Conservation (phyloP, 2,888 invertebrate species). For the Noctua comes region DNA sequence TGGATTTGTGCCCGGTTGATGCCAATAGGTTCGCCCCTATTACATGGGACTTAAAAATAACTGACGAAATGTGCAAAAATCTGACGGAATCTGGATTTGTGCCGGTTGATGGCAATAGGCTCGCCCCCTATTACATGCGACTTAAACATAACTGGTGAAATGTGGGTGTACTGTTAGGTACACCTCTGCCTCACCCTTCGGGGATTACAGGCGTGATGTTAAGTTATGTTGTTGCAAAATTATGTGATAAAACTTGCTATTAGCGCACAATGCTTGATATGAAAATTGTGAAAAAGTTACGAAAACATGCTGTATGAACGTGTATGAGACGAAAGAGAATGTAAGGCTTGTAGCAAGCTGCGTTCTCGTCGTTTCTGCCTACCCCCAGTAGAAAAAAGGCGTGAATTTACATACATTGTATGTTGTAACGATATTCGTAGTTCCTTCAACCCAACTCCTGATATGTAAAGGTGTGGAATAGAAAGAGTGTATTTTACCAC, state of each 20-base stretch:
- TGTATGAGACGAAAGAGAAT: background rate
- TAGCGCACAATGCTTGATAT: no score
- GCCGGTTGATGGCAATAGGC: background rate
- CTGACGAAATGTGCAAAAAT: background rate
- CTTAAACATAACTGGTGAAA: background rate
- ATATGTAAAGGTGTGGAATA: background rate
- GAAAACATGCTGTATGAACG: background rate
- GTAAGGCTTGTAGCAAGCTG: background rate
- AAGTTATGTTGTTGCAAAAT: background rate
- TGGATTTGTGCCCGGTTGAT: no score
- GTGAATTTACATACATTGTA: background rate
- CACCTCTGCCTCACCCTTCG: background rate
- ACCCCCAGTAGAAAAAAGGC: background rate
- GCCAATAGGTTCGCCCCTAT: no score
- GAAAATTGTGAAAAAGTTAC: background rate
- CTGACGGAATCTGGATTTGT: background rate
- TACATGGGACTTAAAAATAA: no score
- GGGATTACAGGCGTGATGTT: background rate
- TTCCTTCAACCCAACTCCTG: background rate
- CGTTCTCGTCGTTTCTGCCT: background rate
- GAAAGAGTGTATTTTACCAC: background rate
- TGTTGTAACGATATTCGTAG: background rate
- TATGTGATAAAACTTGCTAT: background rate
- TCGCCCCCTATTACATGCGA: background rate
- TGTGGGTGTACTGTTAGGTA: background rate